phyloP scores from a whole-genome alignment of 1,140 invertebrate species.

The Hermatobates lingyangjiaoensis region DNA sequence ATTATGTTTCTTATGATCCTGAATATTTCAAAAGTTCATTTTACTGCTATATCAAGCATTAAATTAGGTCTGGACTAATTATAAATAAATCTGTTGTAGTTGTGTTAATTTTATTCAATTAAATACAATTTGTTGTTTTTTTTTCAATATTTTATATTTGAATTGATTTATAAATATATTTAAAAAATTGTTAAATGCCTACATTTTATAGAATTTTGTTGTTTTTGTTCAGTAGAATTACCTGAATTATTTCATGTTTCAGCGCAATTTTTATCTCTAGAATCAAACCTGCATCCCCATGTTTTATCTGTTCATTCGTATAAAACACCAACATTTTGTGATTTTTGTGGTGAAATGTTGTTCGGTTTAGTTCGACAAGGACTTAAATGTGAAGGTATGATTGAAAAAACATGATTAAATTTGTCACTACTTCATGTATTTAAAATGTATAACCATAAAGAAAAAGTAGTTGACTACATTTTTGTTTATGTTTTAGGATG shows the following conservation, averaged over 20 bases:
- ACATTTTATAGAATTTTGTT: neutral
- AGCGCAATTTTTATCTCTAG: slow-evolving; percentile 53
- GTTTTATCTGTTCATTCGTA: slow-evolving; percentile 89
- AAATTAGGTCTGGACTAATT: too few species aligned
- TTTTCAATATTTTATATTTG: neutral
- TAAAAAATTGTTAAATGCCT: neutral
- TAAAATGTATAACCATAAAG: too few species aligned
- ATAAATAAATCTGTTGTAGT: neutral
- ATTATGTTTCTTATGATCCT: too few species aligned
- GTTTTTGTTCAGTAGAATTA: slow-evolving; percentile 11
- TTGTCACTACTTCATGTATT: too few species aligned
- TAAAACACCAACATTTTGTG: slow-evolving; percentile 96
- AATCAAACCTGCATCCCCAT: slow-evolving; percentile 68
- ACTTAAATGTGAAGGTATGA: slow-evolving; percentile 89
- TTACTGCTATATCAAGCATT: too few species aligned
- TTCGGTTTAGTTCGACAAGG: slow-evolving; percentile 95
- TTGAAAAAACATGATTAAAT: neutral
- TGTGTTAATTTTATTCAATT: neutral
- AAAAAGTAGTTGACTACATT: too few species aligned
- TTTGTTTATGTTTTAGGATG: slow-evolving; percentile 47
- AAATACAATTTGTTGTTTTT: neutral
- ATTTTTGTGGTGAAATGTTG: slow-evolving; percentile 98
- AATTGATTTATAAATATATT: neutral
- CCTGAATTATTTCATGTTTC: slow-evolving; percentile 28
- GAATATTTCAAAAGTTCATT: too few species aligned